Evolutionary conservation across 2,797 vertebrate species (phyloP).

Genomic region (Natrix natrix): DNA sequence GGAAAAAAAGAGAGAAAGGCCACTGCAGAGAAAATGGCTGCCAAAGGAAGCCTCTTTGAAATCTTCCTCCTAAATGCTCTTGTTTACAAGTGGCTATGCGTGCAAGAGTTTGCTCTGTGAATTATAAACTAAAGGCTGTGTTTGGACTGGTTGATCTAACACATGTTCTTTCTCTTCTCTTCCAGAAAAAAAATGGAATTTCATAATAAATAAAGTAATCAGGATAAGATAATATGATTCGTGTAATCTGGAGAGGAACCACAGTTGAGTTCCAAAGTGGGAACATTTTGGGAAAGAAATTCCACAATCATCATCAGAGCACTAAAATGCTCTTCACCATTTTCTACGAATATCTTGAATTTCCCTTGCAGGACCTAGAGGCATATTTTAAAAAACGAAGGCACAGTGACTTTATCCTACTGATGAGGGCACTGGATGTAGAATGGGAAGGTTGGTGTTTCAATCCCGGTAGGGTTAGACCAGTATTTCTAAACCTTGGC

Average conservation of each 20-base stretch:
- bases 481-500: not conserved
- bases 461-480: not conserved
- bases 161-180: not conserved
- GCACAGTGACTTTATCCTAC: not conserved
- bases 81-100: not conserved
- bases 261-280: not conserved
- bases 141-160: not conserved
- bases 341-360: not conserved
- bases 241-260: not conserved
- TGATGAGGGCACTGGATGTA: not conserved
- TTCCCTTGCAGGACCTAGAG: not conserved
- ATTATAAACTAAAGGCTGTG: not conserved
- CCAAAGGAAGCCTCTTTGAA: not conserved
- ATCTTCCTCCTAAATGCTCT: not conserved
- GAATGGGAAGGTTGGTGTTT: not conserved
- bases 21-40: not conserved
- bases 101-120: not conserved
- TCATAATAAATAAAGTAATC: not conserved
- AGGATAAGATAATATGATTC: not conserved
- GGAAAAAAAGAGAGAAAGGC: not conserved
- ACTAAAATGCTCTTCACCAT: not conserved
- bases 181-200: not conserved
- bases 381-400: not conserved
- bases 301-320: not conserved
- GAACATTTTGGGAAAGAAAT: not conserved